phyloP scores from a whole-genome alignment of 1,140 invertebrate species.

The Batillaria attramentaria region DNA sequence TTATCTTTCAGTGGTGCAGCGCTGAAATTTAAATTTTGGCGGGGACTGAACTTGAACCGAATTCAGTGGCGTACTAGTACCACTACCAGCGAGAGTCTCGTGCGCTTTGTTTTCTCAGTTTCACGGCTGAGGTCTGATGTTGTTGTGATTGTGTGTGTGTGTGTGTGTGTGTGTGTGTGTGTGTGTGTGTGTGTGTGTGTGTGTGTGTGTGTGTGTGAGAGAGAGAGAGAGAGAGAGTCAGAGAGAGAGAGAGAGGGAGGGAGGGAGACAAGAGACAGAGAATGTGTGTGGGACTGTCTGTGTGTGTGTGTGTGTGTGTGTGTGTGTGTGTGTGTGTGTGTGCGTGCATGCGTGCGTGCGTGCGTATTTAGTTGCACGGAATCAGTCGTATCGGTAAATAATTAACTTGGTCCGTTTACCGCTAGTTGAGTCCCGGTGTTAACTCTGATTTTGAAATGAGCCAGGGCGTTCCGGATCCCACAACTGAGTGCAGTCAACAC shows the following conservation, averaged over 20 bases:
- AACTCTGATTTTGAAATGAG: background rate
- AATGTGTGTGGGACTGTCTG: background rate
- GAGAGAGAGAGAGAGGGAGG: no score
- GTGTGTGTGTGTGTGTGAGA: constrained; percentile 16
- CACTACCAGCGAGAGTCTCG: background rate
- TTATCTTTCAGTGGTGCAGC: background rate
- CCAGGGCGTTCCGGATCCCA: background rate
- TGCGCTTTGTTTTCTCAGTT: background rate
- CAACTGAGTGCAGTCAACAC: background rate
- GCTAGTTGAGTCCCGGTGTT: background rate
- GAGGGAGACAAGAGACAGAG: background rate
- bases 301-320: background rate
- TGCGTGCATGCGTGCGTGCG: background rate
- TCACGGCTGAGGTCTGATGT: background rate
- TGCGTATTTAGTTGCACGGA: background rate
- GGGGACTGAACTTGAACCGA: background rate
- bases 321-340: constrained; percentile 8
- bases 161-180: constrained; percentile 6
- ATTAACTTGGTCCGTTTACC: background rate
- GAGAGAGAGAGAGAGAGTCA: background rate
- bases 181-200: background rate
- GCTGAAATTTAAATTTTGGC: background rate
- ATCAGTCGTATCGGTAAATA: background rate
- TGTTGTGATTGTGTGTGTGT: background rate
- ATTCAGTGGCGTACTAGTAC: background rate